Base-by-base conservation (phyloP, 2,888 invertebrate genomes). In the Leptinotarsa tumamoca region DNA sequence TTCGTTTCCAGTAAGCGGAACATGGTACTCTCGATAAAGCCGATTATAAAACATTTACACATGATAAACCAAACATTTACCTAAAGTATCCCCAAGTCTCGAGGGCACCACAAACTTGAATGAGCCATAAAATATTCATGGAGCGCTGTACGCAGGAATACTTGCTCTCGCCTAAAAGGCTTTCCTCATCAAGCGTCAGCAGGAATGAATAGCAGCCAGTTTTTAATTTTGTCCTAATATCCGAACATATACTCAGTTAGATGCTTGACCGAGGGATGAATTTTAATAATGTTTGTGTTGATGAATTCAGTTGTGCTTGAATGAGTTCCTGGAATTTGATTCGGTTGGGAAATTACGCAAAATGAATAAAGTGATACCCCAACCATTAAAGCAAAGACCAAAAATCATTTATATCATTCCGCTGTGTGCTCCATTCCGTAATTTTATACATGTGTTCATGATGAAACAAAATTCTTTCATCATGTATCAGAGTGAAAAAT, bases 31-130 rank as follows among this genome's bases (percentile, higher is more conserved):
- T 49, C 72, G 68, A 75, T 72, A 72, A 75, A 75, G 75, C 75
- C 72, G 75, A 75, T 75, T 73, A 76, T 76, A 68, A 76, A 73
- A 76, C 73, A 76, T 76, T 73, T 71, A 76, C 76, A 73, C 76
- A 71, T 71, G 73, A 76, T 76, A 73, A 73, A 71, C 68, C 73
- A 70, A 76, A 73, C 73, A 73, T 76, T 73, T 73, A 73, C 76
- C 73, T 56, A 58, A 73, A 76, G 71, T 76, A 73, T 73, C 68
- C 71, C 73, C 63, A 50, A 67, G 66, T 73, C 71, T 75, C 73
- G 58, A 73, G 73, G 73, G 76, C 68, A 72, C 54, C 67, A 70
- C 70, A 63, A 68, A 73, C 71, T 76, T 61, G 73, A 76, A 76
- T 73, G 76, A 68, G 68, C 67, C 54, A 71, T 76, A 56, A 76